phyloP scores from a whole-genome alignment of 30 jellyfish, hydroid and myxozoan genomes.

The Mastigias papua region DNA sequence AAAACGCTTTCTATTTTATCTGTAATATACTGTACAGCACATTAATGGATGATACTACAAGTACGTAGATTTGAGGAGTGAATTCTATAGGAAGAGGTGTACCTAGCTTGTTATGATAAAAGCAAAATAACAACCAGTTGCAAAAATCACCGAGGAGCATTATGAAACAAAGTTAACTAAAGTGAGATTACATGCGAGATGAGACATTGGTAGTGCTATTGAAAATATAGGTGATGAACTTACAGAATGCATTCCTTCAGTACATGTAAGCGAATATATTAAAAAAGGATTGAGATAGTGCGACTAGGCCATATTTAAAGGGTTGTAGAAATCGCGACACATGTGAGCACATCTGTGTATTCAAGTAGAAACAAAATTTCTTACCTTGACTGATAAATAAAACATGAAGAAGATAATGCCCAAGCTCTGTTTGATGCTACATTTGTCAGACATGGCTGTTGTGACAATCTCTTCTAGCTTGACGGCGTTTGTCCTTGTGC shows the following conservation, averaged over 20 bases:
- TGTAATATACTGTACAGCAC: too few relatives aligned
- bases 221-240: too few relatives aligned
- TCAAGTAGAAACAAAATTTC: background rate
- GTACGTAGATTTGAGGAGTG: too few relatives aligned
- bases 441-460: background rate
- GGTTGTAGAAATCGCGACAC: background rate
- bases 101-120: too few relatives aligned
- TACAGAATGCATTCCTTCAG: background rate
- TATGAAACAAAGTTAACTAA: too few relatives aligned
- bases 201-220: too few relatives aligned
- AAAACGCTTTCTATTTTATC: too few relatives aligned
- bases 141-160: too few relatives aligned
- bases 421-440: background rate
- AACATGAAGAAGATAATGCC: conserved; percentile 31
- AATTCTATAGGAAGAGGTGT: too few relatives aligned
- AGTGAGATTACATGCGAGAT: too few relatives aligned
- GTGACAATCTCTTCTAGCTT: background rate
- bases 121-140: too few relatives aligned
- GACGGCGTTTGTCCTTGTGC: background rate
- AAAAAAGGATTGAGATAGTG: background rate
- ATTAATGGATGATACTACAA: too few relatives aligned
- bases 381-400: conserved; percentile 34
- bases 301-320: background rate
- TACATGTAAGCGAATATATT: background rate
- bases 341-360: background rate